Conservation (phyloP, 2,113 vertebrate genomes). For the Motacilla alba region DNA sequence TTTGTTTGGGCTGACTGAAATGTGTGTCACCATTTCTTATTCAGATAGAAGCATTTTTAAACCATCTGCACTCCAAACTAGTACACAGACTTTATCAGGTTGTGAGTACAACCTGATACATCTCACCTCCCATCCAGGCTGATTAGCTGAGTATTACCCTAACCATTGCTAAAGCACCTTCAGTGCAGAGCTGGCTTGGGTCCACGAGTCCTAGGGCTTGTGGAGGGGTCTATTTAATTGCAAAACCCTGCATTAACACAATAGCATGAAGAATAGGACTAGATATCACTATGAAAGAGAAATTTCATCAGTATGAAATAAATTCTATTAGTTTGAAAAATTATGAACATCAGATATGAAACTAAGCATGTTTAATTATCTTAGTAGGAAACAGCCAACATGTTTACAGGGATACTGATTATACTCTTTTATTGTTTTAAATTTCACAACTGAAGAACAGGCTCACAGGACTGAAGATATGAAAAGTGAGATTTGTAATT, state of each 20-base stretch:
- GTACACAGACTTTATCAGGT: background rate
- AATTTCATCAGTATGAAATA: background rate
- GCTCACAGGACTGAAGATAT: background rate
- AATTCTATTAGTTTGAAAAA: background rate
- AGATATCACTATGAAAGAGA: background rate
- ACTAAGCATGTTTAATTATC: background rate
- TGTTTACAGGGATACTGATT: background rate
- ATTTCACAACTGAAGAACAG: background rate
- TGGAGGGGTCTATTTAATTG: background rate
- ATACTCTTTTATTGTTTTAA: background rate
- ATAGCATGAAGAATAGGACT: background rate
- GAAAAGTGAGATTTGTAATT: background rate
- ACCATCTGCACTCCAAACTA: background rate
- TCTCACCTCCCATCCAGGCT: background rate
- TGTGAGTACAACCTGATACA: background rate
- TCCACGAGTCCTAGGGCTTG: fast-evolving
- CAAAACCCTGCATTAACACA: background rate
- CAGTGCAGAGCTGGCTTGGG: background rate
- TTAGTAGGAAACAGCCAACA: background rate
- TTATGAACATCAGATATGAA: background rate
- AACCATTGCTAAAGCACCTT: background rate
- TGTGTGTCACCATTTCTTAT: background rate
- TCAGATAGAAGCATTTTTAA: background rate
- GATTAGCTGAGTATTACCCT: background rate
- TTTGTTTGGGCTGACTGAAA: background rate